phyloP scores from a whole-genome alignment of 2,888 invertebrate genomes.

The Leptopilina myrica region DNA sequence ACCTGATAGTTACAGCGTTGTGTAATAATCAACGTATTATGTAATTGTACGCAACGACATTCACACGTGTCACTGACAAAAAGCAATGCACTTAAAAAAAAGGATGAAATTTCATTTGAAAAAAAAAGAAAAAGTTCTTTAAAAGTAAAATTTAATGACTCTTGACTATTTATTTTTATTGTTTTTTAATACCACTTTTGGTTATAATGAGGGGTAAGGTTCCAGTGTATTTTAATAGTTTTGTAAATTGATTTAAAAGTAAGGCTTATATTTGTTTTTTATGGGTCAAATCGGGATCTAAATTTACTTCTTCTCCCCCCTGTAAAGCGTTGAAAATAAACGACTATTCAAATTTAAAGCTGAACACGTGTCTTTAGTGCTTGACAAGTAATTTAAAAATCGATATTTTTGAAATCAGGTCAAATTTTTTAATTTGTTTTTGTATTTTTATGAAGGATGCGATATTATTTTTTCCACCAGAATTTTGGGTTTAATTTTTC shows the following conservation, averaged over 20 bases:
- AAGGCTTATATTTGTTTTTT: constrained; percentile 25
- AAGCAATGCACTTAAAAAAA: constrained; percentile 25
- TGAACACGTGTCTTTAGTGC: neutral
- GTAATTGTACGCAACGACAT: constrained; percentile 38
- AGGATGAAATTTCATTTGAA: neutral
- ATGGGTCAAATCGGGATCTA: constrained; percentile 22
- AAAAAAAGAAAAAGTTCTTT: neutral
- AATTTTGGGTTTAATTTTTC: neutral
- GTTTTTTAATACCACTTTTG: neutral
- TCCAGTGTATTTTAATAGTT: neutral
- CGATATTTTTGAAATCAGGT: neutral
- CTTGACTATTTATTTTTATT: neutral
- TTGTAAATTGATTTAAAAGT: constrained; percentile 2
- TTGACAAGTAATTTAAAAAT: neutral
- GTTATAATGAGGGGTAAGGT: neutral
- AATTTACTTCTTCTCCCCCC: constrained; percentile 5
- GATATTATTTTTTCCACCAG: neutral
- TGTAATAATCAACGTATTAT: constrained; percentile 39
- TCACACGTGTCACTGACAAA: constrained; percentile 36
- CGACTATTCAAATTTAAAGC: constrained; percentile 1
- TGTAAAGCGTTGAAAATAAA: constrained; percentile 14
- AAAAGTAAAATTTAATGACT: neutral
- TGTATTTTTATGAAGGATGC: too few relatives aligned
- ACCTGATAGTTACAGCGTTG: constrained; percentile 33
- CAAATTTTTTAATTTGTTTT: too few relatives aligned